phyloP scores from a whole-genome alignment of 2,113 vertebrate genomes.

The Lophius piscatorius region DNA sequence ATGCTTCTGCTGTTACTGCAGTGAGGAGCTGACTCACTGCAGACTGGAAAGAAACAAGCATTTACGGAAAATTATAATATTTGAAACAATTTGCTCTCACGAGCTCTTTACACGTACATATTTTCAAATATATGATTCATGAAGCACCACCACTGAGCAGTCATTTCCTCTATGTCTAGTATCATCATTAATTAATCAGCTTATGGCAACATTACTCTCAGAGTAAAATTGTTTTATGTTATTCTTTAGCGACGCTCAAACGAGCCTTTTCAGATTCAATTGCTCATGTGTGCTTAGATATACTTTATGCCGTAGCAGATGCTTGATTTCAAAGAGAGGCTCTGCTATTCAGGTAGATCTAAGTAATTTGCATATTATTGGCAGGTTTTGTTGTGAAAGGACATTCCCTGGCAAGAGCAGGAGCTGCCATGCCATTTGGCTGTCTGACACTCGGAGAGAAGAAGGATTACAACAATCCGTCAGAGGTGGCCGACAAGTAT shows the following conservation, averaged over 20 bases:
- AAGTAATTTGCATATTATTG: constrained; percentile 1
- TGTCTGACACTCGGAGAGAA: constrained; percentile 97
- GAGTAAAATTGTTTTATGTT: constrained; percentile 1
- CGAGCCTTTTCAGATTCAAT: neutral
- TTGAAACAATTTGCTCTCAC: constrained; percentile 34
- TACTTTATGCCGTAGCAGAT: neutral
- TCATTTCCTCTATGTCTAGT: neutral
- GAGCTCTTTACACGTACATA: constrained; percentile 9
- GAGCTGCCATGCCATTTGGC: constrained; percentile 98
- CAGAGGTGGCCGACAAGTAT: constrained; percentile 98
- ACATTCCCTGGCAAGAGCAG: constrained; percentile 74
- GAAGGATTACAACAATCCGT: constrained; percentile 98
- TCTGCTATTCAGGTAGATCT: neutral
- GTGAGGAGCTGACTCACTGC: constrained; percentile 57
- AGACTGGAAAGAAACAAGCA: constrained; percentile 45
- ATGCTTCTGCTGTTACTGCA: constrained; percentile 37
- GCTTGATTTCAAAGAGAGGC: too few relatives aligned
- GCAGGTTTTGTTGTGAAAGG: constrained; percentile 56
- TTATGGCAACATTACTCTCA: constrained; percentile 3
- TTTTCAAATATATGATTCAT: constrained; percentile 17
- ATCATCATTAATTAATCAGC: constrained; percentile 10
- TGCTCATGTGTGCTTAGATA: neutral
- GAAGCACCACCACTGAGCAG: neutral
- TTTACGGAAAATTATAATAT: constrained; percentile 29
- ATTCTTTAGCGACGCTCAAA: neutral